Percentiles rank a stretch among this genome's conserved stretches.
phyloP scores from a whole-genome alignment of 2,888 invertebrate species.

The Lycaena phlaeas region DNA sequence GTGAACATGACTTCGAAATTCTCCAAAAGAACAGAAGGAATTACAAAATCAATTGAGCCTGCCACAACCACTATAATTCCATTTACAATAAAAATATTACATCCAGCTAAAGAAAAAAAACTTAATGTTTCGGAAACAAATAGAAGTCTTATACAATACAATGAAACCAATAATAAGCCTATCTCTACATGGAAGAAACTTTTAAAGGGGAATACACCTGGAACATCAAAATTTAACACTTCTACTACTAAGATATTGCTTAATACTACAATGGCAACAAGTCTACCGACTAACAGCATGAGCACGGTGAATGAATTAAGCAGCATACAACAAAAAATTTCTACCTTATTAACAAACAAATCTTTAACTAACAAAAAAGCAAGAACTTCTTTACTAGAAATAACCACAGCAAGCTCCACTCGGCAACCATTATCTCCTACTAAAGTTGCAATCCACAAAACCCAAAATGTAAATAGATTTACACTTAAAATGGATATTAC shows the following conservation, averaged over 20 bases:
- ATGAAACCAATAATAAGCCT: neutral
- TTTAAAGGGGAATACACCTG: neutral
- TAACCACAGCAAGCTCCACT: conserved; percentile 21
- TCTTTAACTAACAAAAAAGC: conserved; percentile 30
- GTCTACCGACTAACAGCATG: conserved; percentile 61
- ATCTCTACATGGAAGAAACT: neutral
- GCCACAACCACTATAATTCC: conserved; percentile 30
- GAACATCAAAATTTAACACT: conserved; percentile 12
- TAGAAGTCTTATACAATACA: conserved; percentile 3
- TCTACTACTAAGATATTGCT: conserved; percentile 12
- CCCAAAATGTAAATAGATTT: conserved; percentile 7
- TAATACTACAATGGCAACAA: conserved; percentile 22
- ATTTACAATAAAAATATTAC: conserved; percentile 23
- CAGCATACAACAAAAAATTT: conserved; percentile 34
- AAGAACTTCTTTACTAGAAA: conserved; percentile 18
- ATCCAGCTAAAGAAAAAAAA: conserved; percentile 17
- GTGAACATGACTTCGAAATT: conserved; percentile 27
- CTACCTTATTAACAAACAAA: conserved; percentile 41
- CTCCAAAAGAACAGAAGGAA: conserved; percentile 31
- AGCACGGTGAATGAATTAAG: conserved; percentile 33
- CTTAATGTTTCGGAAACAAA: conserved; percentile 10
- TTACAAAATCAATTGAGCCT: conserved; percentile 40
- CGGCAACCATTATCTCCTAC: conserved; percentile 14
- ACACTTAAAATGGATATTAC: conserved; percentile 9
- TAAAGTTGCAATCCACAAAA: conserved; percentile 12